Evolutionary conservation across 2,797 vertebrate genomes (phyloP).

Genomic region (Paramormyrops hopkinsi): DNA sequence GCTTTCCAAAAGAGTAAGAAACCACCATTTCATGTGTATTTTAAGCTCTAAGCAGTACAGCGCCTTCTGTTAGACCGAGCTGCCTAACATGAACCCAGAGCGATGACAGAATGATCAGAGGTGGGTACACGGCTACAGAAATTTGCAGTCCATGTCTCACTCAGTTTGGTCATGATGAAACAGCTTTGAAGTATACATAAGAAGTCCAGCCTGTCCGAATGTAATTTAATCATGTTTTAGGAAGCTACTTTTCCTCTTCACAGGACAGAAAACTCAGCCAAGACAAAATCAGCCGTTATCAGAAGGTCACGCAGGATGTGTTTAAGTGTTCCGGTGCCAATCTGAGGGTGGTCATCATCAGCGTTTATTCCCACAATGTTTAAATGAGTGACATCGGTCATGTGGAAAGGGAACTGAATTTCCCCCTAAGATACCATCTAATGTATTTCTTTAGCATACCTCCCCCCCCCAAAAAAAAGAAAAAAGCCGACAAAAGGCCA

Average conservation of each 20-base stretch:
- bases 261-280: not conserved
- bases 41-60: not conserved
- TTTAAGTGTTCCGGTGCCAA: not conserved
- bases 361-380: not conserved
- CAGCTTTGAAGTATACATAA: not conserved
- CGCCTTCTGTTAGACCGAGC: not conserved
- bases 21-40: constrained; percentile 2
- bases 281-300: not conserved
- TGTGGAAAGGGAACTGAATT: not conserved
- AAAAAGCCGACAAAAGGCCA: not conserved
- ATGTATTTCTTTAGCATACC: not conserved
- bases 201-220: not conserved
- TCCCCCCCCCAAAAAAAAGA: too few relatives aligned
- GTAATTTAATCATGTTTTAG: constrained; percentile 1
- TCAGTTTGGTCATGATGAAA: not conserved
- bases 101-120: constrained; percentile 1
- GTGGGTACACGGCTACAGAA: not conserved
- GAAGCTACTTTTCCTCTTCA: not conserved
- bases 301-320: not conserved
- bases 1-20: not conserved
- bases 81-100: not conserved
- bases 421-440: not conserved
- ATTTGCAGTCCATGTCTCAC: not conserved
- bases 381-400: not conserved
- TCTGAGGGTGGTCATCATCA: not conserved